A percentile compares a stretch with the other conserved stretches of the same genome.
phyloP scores from a whole-genome alignment of 1,140 invertebrate species.

The Laupala kohalensis region DNA sequence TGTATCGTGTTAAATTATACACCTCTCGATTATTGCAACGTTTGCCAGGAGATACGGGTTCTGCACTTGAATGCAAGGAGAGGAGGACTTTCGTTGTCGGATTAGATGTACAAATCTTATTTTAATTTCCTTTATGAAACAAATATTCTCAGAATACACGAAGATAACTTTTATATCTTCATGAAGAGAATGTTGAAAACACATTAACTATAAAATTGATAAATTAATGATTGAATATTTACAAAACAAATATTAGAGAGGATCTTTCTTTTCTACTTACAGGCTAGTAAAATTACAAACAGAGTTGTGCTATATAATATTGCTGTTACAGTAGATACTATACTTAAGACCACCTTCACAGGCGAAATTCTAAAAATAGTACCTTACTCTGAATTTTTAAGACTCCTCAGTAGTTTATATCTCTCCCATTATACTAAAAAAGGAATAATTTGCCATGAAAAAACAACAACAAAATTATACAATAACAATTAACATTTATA shows the following conservation, averaged over 20 bases:
- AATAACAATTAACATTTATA: not conserved
- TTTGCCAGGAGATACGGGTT: not conserved
- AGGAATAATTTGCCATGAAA: not conserved
- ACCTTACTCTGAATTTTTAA: not conserved
- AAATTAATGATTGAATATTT: not conserved
- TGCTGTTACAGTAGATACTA: not conserved
- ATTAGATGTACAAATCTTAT: not conserved
- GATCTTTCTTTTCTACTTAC: not conserved
- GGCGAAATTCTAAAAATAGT: not conserved
- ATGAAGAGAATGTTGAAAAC: too few relatives aligned
- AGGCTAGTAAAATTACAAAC: not conserved
- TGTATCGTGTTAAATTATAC: too few relatives aligned
- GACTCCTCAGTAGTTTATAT: not conserved
- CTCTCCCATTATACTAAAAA: not conserved
- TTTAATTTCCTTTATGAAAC: too few relatives aligned
- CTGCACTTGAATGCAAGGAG: not conserved
- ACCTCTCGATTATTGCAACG: not conserved
- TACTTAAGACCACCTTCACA: not conserved
- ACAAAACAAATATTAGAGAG: not conserved
- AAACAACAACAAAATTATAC: not conserved
- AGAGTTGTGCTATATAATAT: not conserved
- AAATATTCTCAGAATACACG: too few relatives aligned
- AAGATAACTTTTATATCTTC: too few relatives aligned
- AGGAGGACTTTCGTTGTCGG: not conserved
- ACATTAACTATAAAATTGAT: not conserved